These are phyloP conservation scores for Platycheirus rosarum DNA, from an alignment of 2,888 invertebrate species.

Conservation along the genomic window DNA sequence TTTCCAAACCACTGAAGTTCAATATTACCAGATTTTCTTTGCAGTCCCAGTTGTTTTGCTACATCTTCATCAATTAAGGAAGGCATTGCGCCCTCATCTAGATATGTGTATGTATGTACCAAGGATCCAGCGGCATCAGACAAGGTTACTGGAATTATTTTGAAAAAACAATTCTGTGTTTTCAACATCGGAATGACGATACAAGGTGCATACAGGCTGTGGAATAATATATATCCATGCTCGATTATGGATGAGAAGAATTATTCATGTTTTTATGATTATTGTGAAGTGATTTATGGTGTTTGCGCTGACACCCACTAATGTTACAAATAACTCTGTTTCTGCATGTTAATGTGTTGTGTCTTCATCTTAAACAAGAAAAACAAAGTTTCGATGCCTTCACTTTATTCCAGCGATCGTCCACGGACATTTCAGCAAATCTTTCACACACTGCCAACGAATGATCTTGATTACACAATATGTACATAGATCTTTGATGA, in stretches of 20 bases:
- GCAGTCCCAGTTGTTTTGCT: too few relatives aligned
- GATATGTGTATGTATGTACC: too few relatives aligned
- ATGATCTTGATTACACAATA: too few relatives aligned
- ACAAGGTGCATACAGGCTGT: slow-evolving; percentile 11
- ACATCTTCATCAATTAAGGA: too few relatives aligned
- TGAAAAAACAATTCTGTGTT: slow-evolving; percentile 6
- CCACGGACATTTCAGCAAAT: not conserved
- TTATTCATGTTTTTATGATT: too few relatives aligned
- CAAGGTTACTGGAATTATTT: slow-evolving; percentile 10
- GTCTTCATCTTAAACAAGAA: slow-evolving; percentile 37
- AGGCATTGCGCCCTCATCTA: too few relatives aligned
- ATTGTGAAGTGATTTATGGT: slow-evolving; percentile 6
- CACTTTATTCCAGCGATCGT: slow-evolving; percentile 32
- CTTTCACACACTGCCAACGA: too few relatives aligned
- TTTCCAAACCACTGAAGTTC: too few relatives aligned
- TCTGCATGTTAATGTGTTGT: slow-evolving; percentile 19
- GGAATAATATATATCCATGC: not conserved
- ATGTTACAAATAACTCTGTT: too few relatives aligned
- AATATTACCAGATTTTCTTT: too few relatives aligned
- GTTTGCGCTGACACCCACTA: slow-evolving; percentile 20
- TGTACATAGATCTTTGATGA: too few relatives aligned
- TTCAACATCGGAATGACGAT: slow-evolving; percentile 10
- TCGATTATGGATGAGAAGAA: too few relatives aligned
- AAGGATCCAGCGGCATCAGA: not conserved
- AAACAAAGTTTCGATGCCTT: slow-evolving; percentile 36